phyloP scores from a whole-genome alignment of 2,113 vertebrate species.

The Bucco capensis region DNA sequence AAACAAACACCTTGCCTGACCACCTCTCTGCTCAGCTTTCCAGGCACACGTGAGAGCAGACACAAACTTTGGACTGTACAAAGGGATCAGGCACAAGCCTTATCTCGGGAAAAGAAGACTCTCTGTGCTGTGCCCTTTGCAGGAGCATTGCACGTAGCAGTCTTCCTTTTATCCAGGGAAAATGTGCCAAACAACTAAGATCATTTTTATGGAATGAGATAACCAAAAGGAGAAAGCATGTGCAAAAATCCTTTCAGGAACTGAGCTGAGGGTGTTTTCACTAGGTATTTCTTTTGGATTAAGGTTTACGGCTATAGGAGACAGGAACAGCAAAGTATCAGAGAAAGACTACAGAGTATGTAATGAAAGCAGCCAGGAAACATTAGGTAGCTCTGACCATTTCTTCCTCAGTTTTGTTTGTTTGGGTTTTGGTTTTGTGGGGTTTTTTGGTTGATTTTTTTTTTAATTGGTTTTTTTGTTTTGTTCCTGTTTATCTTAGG shows the following conservation, averaged over 20 bases:
- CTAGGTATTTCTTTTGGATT: background rate
- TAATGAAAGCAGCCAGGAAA: background rate
- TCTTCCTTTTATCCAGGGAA: background rate
- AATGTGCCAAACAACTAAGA: background rate
- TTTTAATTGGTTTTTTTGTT: too few species aligned
- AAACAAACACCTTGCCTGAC: background rate
- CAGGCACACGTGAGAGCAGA: background rate
- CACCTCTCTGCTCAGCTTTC: background rate
- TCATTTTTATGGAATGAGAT: background rate
- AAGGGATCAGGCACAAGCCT: background rate
- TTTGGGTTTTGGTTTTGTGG: too few species aligned
- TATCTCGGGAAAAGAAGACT: background rate
- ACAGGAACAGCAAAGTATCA: background rate
- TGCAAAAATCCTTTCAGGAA: background rate
- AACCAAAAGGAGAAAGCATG: background rate
- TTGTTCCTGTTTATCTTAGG: too few species aligned
- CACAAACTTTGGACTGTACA: background rate
- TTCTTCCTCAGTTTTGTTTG: too few species aligned
- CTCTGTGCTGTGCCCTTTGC: background rate
- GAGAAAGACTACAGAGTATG: background rate
- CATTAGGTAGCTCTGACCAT: background rate
- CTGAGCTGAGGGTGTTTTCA: background rate
- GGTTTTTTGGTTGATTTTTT: background rate
- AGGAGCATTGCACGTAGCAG: accelerated
- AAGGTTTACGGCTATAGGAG: background rate